Evolutionary conservation across 2,888 invertebrate genomes (phyloP), one percentile per base, ranked within the genome.

Genomic region (Epirrhoe tristata): DNA sequence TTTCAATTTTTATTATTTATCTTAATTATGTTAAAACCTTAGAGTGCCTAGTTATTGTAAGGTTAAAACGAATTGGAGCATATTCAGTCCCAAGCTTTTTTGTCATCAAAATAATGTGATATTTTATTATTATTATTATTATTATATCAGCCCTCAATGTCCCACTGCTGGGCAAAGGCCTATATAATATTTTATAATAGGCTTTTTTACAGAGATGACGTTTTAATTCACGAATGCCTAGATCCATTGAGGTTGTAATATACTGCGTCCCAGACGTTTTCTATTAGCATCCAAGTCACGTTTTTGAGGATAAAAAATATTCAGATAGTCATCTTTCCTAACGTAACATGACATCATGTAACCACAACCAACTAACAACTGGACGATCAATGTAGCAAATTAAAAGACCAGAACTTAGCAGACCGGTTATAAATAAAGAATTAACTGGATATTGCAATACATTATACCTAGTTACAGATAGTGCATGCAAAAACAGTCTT

Each of bases 301-400:
- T 24, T 59, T 52, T 52, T 39, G 51, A 39, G 58, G 51, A 48
- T 48, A 48, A 48, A 48, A 12, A 16, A 16, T 1, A 34, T 24
- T 58, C n/a, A 51, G 51, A 50, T 58, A 58, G 34, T 50, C 39
- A 51, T 51, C 39, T 50, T 48, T 52, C 6, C 31, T 10, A 50
- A 50, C 14, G 7, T 56, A 46, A 31, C 12, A 58, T 58, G 51
- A 58, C 50, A 51, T 51, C 58, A 58, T 48, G 32, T 16, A 50
- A 58, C 24, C 50, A 12, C 50, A 12, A 57, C 46, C 50, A 12
- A 57, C 46, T 58, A 5, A 34, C 48, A 52, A 52, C 52, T n/a
- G 31, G 52, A 6, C 52, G 12, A n/a, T 4, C 46, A 58, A n/a
- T 51, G 51, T 24, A 17, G 36, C 36, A 10, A 58, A 51, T 51